phyloP scores from a whole-genome alignment of 2,113 vertebrate genomes.

The Aphelocoma coerulescens region DNA sequence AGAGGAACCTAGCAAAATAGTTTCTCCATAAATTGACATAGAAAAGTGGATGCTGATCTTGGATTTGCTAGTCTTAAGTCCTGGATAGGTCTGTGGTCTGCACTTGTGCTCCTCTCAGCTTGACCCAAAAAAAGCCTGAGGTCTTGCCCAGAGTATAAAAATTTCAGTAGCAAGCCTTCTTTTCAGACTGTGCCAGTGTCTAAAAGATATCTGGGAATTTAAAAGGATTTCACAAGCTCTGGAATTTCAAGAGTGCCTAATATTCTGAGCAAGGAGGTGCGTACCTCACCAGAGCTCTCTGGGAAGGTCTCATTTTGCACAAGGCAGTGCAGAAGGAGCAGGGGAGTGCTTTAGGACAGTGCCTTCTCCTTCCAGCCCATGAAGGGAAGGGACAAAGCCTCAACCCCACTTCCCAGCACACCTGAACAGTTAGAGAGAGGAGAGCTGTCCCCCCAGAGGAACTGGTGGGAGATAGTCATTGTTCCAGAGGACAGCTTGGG shows the following conservation, averaged over 20 bases:
- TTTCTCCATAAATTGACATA: neutral
- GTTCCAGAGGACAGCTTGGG: neutral
- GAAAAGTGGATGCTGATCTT: neutral
- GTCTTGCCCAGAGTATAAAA: neutral
- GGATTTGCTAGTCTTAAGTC: neutral
- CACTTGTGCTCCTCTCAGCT: neutral
- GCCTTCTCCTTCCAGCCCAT: neutral
- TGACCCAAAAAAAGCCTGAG: neutral
- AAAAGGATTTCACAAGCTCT: neutral
- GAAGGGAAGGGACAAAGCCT: neutral
- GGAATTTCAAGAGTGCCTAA: neutral
- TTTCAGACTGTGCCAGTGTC: neutral
- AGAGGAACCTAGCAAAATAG: neutral
- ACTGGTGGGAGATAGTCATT: neutral
- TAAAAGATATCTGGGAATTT: neutral
- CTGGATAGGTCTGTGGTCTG: neutral
- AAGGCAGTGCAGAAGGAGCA: neutral
- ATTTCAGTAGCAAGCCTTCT: neutral
- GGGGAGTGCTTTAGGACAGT: neutral
- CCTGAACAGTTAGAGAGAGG: neutral
- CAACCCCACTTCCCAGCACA: neutral
- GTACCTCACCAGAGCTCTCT: neutral
- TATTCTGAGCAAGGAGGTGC: neutral
- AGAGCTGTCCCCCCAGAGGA: neutral
- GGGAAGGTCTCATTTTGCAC: neutral